These are phyloP conservation scores for Plutomurus gul DNA, from an alignment of 1,140 invertebrate genomes.

Conservation along the genomic window DNA sequence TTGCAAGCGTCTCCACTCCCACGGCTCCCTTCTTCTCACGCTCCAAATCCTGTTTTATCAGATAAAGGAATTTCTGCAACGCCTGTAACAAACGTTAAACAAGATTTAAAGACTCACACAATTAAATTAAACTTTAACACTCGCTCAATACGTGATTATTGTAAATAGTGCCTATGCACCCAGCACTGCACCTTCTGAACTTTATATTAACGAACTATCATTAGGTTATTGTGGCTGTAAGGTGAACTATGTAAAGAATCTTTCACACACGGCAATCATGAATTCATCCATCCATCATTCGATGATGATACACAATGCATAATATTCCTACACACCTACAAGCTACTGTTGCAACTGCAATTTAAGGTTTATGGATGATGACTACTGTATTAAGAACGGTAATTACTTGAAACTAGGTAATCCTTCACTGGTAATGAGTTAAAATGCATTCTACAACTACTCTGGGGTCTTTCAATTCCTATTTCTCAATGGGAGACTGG, in stretches of 20 bases:
- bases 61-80: slow-evolving; percentile 77
- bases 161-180: too few relatives aligned
- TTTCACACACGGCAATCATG: too few relatives aligned
- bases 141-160: too few relatives aligned
- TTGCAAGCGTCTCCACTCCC: slow-evolving; percentile 84
- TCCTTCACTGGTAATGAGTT: not conserved
- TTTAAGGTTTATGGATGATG: not conserved
- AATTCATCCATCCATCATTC: too few relatives aligned
- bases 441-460: too few relatives aligned
- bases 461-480: too few relatives aligned
- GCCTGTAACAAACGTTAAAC: slow-evolving; percentile 57
- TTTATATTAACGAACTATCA: too few relatives aligned
- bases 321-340: too few relatives aligned
- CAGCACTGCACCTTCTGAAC: too few relatives aligned
- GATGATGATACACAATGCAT: not conserved
- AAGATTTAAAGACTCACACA: not conserved
- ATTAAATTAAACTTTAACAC: not conserved
- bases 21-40: slow-evolving; percentile 81
- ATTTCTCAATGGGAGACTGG: too few relatives aligned
- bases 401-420: not conserved
- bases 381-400: not conserved
- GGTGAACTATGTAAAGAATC: too few relatives aligned
- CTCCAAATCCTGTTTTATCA: slow-evolving; percentile 83
- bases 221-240: too few relatives aligned
- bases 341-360: not conserved